phyloP scores from a whole-genome alignment of 2,797 vertebrate species.

The Remorina albescens region DNA sequence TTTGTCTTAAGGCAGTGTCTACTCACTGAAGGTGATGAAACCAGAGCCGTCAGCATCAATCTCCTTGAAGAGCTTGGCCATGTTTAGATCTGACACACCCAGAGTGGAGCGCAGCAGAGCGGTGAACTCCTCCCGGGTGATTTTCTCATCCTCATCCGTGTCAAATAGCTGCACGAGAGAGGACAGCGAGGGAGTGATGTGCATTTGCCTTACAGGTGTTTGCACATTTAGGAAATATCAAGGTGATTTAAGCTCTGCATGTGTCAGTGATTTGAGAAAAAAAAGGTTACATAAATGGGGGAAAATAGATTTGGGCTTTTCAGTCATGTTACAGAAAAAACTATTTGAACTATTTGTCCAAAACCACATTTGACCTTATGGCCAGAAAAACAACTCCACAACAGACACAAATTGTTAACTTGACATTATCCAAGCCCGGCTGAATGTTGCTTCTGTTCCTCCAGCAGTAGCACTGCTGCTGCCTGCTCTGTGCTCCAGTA shows the following conservation, averaged over 20 bases:
- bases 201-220: not conserved
- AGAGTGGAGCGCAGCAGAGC: conserved; percentile 90
- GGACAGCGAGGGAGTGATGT: not conserved
- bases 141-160: conserved; percentile 90
- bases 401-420: conserved; percentile 68
- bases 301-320: not conserved
- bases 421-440: conserved; percentile 63
- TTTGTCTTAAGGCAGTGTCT: not conserved
- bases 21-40: conserved; percentile 92
- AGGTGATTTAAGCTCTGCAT: not conserved
- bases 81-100: conserved; percentile 90
- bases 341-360: conserved; percentile 20
- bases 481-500: conserved; percentile 27
- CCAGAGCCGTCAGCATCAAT: conserved; percentile 90
- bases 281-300: not conserved
- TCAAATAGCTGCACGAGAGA: conserved; percentile 90
- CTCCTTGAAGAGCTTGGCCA: conserved; percentile 91
- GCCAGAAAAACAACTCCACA: conserved; percentile 43
- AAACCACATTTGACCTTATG: conserved; percentile 50
- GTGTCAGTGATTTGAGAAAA: not conserved
- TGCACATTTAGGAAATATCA: not conserved
- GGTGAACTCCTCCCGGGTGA: conserved; percentile 91
- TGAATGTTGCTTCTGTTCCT: conserved; percentile 58
- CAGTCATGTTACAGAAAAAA: conserved; percentile 18
- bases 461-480: conserved; percentile 20